These are phyloP conservation scores for Drosophila niveifrons DNA, from an alignment of 2,888 invertebrate genomes.

Conservation along the genomic window DNA sequence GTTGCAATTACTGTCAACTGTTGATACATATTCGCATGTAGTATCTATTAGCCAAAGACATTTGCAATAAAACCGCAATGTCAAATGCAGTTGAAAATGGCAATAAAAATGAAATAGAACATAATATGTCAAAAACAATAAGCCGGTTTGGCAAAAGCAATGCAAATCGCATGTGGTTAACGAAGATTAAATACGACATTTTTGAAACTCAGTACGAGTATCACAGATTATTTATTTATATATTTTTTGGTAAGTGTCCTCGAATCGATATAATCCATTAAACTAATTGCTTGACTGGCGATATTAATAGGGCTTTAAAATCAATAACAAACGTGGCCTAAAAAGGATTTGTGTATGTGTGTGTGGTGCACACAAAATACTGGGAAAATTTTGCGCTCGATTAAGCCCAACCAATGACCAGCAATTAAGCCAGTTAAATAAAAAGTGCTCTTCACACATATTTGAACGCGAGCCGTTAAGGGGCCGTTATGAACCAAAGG, in stretches of 20 bases:
- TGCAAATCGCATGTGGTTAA: constrained; percentile 54
- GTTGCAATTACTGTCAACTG: background rate
- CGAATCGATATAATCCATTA: constrained; percentile 23
- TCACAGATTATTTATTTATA: background rate
- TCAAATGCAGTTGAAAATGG: constrained; percentile 52
- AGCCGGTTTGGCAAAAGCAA: constrained; percentile 20
- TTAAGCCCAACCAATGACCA: constrained; percentile 68
- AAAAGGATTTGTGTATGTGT: constrained; percentile 33
- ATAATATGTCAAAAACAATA: constrained; percentile 49
- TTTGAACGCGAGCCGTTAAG: constrained; percentile 51
- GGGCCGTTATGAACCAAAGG: background rate
- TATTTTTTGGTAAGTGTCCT: background rate
- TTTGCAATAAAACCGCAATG: constrained; percentile 30
- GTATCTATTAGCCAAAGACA: background rate
- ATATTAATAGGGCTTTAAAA: constrained; percentile 61
- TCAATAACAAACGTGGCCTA: constrained; percentile 56
- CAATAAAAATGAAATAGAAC: constrained; percentile 15
- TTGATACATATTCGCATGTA: background rate
- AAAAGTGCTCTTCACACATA: constrained; percentile 76
- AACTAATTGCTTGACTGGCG: constrained; percentile 32
- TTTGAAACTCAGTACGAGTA: background rate
- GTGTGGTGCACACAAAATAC: constrained; percentile 1
- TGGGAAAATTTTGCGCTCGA: constrained; percentile 68
- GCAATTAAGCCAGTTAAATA: constrained; percentile 80
- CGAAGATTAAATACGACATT: constrained; percentile 5